These are phyloP conservation scores for Epistrophe eligans DNA, from an alignment of 2,888 invertebrate genomes.

Conservation along the genomic window DNA sequence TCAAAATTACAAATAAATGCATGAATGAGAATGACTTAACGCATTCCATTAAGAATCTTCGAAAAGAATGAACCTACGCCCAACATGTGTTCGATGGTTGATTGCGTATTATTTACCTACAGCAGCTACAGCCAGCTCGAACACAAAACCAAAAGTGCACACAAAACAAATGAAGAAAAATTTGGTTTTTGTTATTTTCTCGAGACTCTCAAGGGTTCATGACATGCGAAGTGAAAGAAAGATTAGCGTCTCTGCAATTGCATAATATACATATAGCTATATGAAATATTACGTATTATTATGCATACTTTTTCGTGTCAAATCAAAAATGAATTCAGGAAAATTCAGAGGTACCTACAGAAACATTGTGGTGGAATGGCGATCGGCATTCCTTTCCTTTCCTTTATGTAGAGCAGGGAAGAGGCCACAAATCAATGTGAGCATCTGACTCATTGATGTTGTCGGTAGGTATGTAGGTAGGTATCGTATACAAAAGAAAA, in stretches of 20 bases:
- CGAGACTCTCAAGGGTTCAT: conserved; percentile 32
- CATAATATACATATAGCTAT: conserved; percentile 44
- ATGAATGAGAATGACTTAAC: conserved; percentile 22
- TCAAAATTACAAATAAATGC: neutral
- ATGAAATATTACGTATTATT: neutral
- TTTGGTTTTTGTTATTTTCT: conserved; percentile 19
- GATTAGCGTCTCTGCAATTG: conserved; percentile 52
- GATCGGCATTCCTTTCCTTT: conserved; percentile 15
- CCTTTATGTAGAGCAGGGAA: conserved; percentile 14
- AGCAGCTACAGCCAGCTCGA: neutral
- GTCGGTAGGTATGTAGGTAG: neutral
- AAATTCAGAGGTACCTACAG: neutral
- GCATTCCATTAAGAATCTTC: conserved; percentile 20
- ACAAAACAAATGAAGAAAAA: conserved; percentile 25
- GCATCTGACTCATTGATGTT: conserved; percentile 56
- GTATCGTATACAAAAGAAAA: conserved; percentile 1
- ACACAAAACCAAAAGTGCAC: conserved; percentile 19
- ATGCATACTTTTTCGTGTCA: neutral
- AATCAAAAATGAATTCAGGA: neutral
- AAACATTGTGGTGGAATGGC: conserved; percentile 15
- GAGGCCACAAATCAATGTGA: conserved; percentile 27
- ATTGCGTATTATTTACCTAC: conserved; percentile 34
- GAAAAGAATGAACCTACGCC: conserved; percentile 29
- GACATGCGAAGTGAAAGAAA: conserved; percentile 33
- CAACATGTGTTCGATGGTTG: conserved; percentile 31